These are phyloP conservation scores for Atta cephalotes DNA, from an alignment of 1,140 invertebrate genomes.

Conservation along the genomic window DNA sequence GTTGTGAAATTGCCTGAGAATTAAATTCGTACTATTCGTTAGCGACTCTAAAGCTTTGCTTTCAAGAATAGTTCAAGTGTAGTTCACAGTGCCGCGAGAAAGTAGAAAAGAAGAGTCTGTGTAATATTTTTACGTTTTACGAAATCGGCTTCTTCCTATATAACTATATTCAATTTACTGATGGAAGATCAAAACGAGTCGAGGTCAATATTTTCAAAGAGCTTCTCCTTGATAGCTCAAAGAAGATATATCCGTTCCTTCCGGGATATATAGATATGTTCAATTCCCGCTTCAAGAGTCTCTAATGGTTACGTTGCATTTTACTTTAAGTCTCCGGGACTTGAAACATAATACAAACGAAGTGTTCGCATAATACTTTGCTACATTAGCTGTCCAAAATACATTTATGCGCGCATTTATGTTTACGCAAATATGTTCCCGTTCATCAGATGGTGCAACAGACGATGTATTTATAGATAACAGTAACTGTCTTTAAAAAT, in stretches of 20 bases:
- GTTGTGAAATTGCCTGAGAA: background rate
- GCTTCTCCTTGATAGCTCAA: conserved; percentile 33
- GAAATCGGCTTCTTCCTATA: conserved; percentile 34
- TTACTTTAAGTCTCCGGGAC: conserved; percentile 40
- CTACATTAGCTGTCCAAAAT: conserved; percentile 26
- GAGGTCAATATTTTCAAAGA: conserved; percentile 57
- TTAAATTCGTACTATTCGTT: background rate
- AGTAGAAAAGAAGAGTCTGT: background rate
- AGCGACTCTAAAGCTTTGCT: background rate
- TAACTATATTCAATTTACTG: conserved; percentile 46
- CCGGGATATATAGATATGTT: conserved; percentile 41
- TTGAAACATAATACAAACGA: conserved; percentile 36
- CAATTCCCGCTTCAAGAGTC: conserved; percentile 34
- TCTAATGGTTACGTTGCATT: conserved; percentile 54
- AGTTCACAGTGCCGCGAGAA: background rate
- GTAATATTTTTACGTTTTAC: conserved; percentile 37
- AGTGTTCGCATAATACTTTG: conserved; percentile 20
- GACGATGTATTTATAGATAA: conserved; percentile 26
- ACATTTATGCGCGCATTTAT: background rate
- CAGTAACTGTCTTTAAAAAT: conserved; percentile 4
- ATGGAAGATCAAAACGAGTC: conserved; percentile 34
- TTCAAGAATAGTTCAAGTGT: conserved; percentile 23
- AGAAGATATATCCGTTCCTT: conserved; percentile 46
- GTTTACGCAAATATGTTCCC: conserved; percentile 36
- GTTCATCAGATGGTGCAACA: conserved; percentile 52